Evolutionary conservation across 2,113 vertebrate genomes (phyloP), one percentile per base, ranked within the genome.

Genomic region (Toxotes chatareus): DNA sequence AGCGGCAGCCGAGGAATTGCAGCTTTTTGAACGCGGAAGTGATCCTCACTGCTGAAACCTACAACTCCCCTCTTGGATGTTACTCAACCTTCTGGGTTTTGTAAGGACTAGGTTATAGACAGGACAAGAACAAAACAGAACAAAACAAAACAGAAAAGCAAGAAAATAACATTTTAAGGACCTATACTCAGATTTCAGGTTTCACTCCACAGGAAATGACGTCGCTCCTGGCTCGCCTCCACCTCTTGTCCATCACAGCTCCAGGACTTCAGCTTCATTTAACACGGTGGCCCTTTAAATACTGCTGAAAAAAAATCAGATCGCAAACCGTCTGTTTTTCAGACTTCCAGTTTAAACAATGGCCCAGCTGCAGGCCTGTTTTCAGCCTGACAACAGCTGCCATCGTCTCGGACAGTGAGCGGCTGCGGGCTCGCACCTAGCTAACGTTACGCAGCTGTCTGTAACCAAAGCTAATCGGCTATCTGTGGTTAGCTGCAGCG

Each of bases 381-480:
- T 57, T 59, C 89, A 76, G 65, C 51, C 38, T 55, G 77, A 80
- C 73, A 70, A 46, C 73, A 13, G 31, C 55, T 61, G 12, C 68
- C 23, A 17, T 7, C 68, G 73, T 19, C 53, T 32, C 51, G 78
- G 82, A 70, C 51, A 56, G 66, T 80, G 86, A 82, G 86, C 74
- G 84, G 68, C 80, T 51, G 80, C 79, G 4, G 79, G 61, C 66
- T 69, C 17, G 56, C 70, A 4, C 27, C 62, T 7, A 40, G 84
- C 80, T 84, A 80, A 77, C 79, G 55, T 73, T 74, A 83, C 89
- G 90, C 86, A 87, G 87, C 87, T 83, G 85, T 68, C 83, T 62
- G 86, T 76, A 49, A 83, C 76, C 75, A 21, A 84, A 84, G 87
- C 89, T 82, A 85, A 74, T 57, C 40, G 71, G 80, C 84, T 83